Percentiles rank a stretch among this genome's conserved stretches.
These are phyloP conservation scores for Seriola rivoliana DNA, from an alignment of 2,113 vertebrate genomes.

Conservation along the genomic window DNA sequence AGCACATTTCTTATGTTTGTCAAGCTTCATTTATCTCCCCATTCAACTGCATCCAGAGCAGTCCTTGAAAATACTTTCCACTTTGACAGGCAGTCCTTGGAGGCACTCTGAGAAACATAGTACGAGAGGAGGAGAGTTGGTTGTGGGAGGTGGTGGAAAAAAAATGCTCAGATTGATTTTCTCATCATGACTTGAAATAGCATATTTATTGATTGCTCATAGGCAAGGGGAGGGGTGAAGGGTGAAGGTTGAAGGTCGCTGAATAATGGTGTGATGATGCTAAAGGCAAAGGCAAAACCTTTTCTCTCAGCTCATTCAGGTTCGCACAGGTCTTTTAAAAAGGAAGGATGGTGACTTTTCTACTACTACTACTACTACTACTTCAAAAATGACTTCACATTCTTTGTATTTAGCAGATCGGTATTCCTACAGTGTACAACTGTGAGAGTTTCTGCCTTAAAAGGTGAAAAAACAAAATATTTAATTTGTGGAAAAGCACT, in stretches of 20 bases:
- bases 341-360: not conserved
- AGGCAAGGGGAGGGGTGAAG: constrained; percentile 54
- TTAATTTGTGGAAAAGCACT: not conserved
- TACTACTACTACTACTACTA: not conserved
- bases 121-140: not conserved
- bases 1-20: constrained; percentile 68
- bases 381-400: not conserved
- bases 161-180: constrained; percentile 80
- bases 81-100: constrained; percentile 70
- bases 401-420: not conserved
- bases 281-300: constrained; percentile 25
- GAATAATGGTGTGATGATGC: constrained; percentile 26
- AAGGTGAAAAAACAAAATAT: not conserved
- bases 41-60: constrained; percentile 70
- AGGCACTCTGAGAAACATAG: constrained; percentile 57
- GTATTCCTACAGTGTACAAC: not conserved
- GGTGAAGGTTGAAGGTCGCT: constrained; percentile 45
- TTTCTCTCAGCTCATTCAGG: not conserved
- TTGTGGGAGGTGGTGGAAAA: not conserved
- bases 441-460: not conserved
- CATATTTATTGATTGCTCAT: constrained; percentile 84
- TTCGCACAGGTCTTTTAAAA: constrained; percentile 10
- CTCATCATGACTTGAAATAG: constrained; percentile 79
- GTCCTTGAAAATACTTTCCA: constrained; percentile 78
- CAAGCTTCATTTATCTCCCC: constrained; percentile 76